phyloP scores from a whole-genome alignment of 2,797 vertebrate species.

The Pangasius krempfi region DNA sequence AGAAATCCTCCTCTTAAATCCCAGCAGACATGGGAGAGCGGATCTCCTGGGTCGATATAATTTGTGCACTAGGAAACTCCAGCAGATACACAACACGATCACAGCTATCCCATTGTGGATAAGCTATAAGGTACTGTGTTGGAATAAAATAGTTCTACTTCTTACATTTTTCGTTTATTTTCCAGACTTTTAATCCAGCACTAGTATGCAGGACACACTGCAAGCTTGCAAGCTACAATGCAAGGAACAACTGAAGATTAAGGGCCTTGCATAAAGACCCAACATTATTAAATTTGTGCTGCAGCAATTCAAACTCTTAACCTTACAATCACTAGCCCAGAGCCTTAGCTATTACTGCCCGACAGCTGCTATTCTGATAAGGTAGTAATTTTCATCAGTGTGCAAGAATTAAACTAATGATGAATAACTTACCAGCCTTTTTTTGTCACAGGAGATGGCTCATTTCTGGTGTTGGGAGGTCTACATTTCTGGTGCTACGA shows the following conservation, averaged over 20 bases:
- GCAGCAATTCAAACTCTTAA: neutral
- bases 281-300: neutral
- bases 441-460: neutral
- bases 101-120: neutral
- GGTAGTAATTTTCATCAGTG: neutral
- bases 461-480: neutral
- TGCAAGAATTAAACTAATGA: neutral
- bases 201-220: neutral
- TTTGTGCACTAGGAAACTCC: slow-evolving; percentile 22
- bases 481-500: neutral
- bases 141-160: neutral
- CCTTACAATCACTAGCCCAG: neutral
- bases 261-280: neutral
- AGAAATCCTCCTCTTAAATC: slow-evolving; percentile 52
- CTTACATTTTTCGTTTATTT: neutral
- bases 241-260: neutral
- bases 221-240: neutral
- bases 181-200: neutral
- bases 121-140: too few relatives aligned
- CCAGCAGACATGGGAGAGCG: neutral
- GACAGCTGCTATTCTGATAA: neutral
- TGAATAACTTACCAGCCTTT: neutral
- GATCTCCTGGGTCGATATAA: slow-evolving; percentile 9
- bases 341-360: neutral
- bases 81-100: slow-evolving; percentile 8